Conservation (phyloP, 2,888 invertebrate species). For the Arctia plantaginis region DNA sequence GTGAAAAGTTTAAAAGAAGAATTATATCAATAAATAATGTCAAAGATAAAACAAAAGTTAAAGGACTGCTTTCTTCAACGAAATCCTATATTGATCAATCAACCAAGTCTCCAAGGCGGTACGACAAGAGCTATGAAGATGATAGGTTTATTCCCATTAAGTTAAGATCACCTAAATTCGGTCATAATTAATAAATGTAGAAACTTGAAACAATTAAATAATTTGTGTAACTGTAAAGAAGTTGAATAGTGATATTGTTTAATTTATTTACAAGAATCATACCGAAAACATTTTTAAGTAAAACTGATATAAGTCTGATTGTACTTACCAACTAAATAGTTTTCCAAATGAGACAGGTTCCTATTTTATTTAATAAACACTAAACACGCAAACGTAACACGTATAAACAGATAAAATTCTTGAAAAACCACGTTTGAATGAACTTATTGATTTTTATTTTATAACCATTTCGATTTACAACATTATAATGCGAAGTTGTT, state of each 20-base stretch:
- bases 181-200: slow-evolving; percentile 15
- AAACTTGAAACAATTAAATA: background rate
- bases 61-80: slow-evolving; percentile 26
- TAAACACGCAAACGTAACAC: slow-evolving; percentile 22
- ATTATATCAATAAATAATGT: slow-evolving; percentile 33
- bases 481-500: background rate
- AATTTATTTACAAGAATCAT: background rate
- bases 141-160: slow-evolving; percentile 66
- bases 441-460: slow-evolving; percentile 24
- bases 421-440: slow-evolving; percentile 29
- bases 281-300: background rate
- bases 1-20: slow-evolving; percentile 39
- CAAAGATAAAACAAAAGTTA: slow-evolving; percentile 26
- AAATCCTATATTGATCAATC: slow-evolving; percentile 40
- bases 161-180: slow-evolving; percentile 54
- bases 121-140: slow-evolving; percentile 52
- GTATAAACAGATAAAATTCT: slow-evolving; percentile 33
- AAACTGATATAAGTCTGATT: background rate
- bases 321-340: slow-evolving; percentile 34
- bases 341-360: slow-evolving; percentile 7
- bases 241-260: background rate
- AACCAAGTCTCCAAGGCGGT: slow-evolving; percentile 16
- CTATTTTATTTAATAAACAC: slow-evolving; percentile 29
- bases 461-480: background rate
- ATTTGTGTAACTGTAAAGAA: background rate